Evolutionary conservation across 2,797 vertebrate species (phyloP).

Genomic region (Mus spretus): DNA sequence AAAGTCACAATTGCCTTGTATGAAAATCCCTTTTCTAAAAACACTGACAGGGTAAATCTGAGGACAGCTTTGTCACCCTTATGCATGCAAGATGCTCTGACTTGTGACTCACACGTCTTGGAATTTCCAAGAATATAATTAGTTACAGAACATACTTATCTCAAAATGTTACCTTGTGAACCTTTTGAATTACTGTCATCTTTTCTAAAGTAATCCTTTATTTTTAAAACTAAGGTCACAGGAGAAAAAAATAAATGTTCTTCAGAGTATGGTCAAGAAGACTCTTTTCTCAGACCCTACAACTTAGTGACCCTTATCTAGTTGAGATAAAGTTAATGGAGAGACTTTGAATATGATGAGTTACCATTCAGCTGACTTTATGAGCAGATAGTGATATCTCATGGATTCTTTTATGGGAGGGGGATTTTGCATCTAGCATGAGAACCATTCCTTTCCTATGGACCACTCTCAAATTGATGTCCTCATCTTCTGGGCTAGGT

Average conservation of each 20-base stretch:
- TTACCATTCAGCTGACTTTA: neutral
- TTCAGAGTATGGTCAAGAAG: neutral
- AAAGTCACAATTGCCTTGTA: neutral
- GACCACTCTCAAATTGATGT: neutral
- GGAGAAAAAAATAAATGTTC: neutral
- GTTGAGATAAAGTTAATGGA: neutral
- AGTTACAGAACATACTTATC: neutral
- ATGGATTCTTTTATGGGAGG: neutral
- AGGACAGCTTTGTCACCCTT: neutral
- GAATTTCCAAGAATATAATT: conserved; percentile 20
- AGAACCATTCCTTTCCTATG: neutral
- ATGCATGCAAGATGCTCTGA: neutral
- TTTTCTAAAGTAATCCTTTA: neutral
- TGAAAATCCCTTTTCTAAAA: neutral
- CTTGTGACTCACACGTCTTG: neutral
- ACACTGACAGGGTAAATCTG: neutral
- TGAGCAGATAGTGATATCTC: neutral
- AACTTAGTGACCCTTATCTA: neutral
- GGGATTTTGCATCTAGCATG: neutral
- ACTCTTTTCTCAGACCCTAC: neutral
- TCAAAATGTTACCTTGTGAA: conserved; percentile 11
- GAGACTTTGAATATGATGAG: neutral
- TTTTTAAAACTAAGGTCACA: neutral
- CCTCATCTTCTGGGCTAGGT: neutral
- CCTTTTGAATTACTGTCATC: neutral